Percentiles rank a stretch among this genome's conserved stretches.
Conservation (phyloP, 2,888 invertebrate genomes). For the Drosophila affinis region DNA sequence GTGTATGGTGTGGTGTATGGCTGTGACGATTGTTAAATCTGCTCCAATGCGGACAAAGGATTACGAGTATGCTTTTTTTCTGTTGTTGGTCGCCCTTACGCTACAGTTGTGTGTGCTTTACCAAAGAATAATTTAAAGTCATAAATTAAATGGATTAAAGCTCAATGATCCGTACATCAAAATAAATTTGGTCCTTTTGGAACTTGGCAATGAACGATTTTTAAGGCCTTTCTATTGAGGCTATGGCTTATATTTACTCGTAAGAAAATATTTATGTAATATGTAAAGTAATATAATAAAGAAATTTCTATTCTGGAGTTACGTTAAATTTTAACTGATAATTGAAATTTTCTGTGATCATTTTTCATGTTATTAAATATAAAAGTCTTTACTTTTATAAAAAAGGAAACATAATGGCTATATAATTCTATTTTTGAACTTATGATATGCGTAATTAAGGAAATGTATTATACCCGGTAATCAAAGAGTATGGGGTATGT, state of each 20-base stretch:
- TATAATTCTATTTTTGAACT: too few relatives aligned
- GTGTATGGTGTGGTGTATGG: conserved; percentile 10
- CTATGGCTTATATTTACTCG: conserved; percentile 14
- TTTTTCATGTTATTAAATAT: too few relatives aligned
- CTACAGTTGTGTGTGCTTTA: conserved; percentile 46
- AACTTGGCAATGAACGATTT: conserved; percentile 53
- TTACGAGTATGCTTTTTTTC: conserved; percentile 46
- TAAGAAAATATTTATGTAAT: not conserved
- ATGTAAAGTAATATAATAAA: not conserved
- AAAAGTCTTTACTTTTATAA: too few relatives aligned
- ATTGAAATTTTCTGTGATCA: too few relatives aligned
- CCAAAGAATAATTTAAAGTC: conserved; percentile 76
- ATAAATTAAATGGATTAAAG: conserved; percentile 81
- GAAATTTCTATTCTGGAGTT: not conserved
- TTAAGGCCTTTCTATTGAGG: conserved; percentile 62
- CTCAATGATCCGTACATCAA: conserved; percentile 76
- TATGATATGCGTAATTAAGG: too few relatives aligned
- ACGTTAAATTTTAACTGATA: not conserved
- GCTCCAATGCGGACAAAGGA: conserved; percentile 56
- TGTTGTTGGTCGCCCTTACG: conserved; percentile 43
- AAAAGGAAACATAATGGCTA: too few relatives aligned
- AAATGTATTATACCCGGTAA: too few relatives aligned
- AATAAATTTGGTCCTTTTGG: conserved; percentile 64
- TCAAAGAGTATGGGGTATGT: too few relatives aligned
- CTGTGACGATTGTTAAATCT: conserved; percentile 58